Percentiles rank a stretch among this genome's conserved stretches.
These are phyloP conservation scores for Lateolabrax maculatus DNA, from an alignment of 2,797 vertebrate species.

Conservation along the genomic window DNA sequence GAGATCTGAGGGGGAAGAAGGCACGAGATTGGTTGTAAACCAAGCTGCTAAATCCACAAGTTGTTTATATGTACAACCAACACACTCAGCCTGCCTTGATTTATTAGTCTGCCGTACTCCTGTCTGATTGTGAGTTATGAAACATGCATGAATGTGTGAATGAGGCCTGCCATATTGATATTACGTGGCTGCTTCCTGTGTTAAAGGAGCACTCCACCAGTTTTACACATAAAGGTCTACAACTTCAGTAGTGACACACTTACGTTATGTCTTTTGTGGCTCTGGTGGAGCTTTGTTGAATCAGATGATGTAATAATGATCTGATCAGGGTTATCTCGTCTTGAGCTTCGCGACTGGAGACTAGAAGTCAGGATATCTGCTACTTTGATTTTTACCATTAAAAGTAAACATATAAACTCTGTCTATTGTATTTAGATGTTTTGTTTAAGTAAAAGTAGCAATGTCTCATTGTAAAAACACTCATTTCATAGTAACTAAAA, in stretches of 20 bases:
- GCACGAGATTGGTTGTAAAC: constrained; percentile 74
- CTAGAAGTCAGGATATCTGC: not conserved
- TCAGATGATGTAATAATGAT: not conserved
- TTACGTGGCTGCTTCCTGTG: constrained; percentile 32
- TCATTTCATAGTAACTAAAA: not conserved
- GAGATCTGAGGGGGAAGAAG: constrained; percentile 83
- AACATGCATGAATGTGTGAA: constrained; percentile 58
- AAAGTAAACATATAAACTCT: not conserved
- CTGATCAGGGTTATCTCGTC: not conserved
- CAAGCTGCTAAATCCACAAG: constrained; percentile 74
- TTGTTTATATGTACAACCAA: constrained; percentile 74
- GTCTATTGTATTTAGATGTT: not conserved
- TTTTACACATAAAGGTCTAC: constrained; percentile 1
- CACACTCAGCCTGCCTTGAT: constrained; percentile 48
- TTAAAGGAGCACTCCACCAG: constrained; percentile 31
- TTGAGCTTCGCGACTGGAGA: not conserved
- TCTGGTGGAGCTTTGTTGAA: not conserved
- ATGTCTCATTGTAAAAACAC: not conserved
- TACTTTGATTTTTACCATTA: not conserved
- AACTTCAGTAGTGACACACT: not conserved
- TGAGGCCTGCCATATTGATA: constrained; percentile 25
- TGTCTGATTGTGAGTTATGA: constrained; percentile 55
- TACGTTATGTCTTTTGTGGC: not conserved
- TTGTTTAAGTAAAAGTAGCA: not conserved
- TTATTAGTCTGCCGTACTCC: constrained; percentile 50